These are phyloP conservation scores for Ibidorhyncha struthersii DNA, from an alignment of 2,113 vertebrate species.

Conservation along the genomic window DNA sequence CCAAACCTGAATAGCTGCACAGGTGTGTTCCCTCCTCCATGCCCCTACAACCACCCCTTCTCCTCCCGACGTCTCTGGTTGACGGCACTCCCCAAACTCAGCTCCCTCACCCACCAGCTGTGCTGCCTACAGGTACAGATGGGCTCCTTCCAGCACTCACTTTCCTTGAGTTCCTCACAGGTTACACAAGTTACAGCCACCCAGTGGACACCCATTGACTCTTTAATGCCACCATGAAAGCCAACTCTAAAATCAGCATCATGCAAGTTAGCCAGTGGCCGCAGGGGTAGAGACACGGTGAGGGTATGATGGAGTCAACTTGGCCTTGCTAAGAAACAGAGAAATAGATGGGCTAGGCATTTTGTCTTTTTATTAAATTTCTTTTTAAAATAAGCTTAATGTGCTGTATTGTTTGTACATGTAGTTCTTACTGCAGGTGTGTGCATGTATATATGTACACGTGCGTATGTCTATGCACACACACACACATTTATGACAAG, in stretches of 20 bases:
- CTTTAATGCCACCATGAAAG: rapidly evolving
- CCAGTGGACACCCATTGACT: background rate
- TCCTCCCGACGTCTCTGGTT: background rate
- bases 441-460: background rate
- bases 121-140: background rate
- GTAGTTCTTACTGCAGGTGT: background rate
- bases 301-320: background rate
- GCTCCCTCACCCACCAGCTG: background rate
- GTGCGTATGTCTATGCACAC: rapidly evolving
- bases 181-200: background rate
- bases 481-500: background rate
- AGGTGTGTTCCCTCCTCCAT: background rate
- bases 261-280: background rate
- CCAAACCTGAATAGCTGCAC: background rate
- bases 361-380: background rate
- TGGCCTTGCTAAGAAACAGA: background rate
- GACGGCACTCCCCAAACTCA: rapidly evolving
- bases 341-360: background rate
- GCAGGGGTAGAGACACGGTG: background rate
- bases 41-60: background rate
- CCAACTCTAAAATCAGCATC: background rate
- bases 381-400: background rate
- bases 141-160: background rate
- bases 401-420: background rate
- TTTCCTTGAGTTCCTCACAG: background rate